Percentiles rank a stretch among this genome's conserved stretches.
These are phyloP conservation scores for Melanostoma mellinum DNA, from an alignment of 2,888 invertebrate genomes.

Conservation along the genomic window DNA sequence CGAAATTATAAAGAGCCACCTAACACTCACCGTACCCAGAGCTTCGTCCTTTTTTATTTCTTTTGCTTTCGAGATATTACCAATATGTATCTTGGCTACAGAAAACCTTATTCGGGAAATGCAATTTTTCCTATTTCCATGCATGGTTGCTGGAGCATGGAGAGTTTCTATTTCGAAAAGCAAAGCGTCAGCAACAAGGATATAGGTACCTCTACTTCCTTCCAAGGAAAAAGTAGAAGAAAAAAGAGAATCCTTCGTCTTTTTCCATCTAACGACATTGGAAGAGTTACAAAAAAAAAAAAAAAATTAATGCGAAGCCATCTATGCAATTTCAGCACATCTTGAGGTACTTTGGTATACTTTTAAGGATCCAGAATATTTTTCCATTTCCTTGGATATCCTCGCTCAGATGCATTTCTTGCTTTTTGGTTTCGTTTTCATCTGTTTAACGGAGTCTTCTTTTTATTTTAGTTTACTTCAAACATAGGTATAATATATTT, in stretches of 20 bases:
- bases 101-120: constrained; percentile 58
- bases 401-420: constrained; percentile 26
- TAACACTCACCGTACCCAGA: neutral
- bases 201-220: neutral
- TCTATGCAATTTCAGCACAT: constrained; percentile 61
- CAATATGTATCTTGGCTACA: constrained; percentile 34
- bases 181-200: constrained; percentile 63
- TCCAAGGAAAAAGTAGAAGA: neutral
- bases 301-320: constrained; percentile 15
- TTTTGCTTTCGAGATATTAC: constrained; percentile 36
- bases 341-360: constrained; percentile 26
- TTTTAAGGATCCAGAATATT: constrained; percentile 53
- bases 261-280: constrained; percentile 28
- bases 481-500: too few species aligned
- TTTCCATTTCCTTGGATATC: constrained; percentile 49
- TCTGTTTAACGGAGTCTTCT: constrained; percentile 25
- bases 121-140: constrained; percentile 69
- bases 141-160: constrained; percentile 64
- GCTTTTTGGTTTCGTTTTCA: constrained; percentile 45
- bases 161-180: constrained; percentile 34
- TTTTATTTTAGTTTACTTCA: constrained; percentile 2
- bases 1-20: constrained; percentile 33
- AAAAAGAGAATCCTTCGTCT: constrained; percentile 9
- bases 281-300: constrained; percentile 14
- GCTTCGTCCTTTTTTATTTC: neutral